Conservation (phyloP, 1,140 invertebrate genomes). For the Tyrophagus putrescentiae region DNA sequence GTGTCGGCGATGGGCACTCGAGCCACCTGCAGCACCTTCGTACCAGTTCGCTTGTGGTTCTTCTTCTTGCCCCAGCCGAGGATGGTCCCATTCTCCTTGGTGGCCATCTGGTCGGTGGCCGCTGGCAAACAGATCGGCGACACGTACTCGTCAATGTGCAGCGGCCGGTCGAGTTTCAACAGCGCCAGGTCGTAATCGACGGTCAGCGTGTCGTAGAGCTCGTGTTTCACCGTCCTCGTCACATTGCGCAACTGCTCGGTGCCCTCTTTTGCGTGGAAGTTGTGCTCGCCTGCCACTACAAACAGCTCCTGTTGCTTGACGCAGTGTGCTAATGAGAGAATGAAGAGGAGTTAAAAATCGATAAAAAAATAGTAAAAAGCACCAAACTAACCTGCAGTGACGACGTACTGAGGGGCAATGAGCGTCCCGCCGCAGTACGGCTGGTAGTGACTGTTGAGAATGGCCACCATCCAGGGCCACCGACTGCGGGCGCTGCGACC, state of each 20-base stretch:
- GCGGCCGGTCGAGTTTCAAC: slow-evolving; percentile 39
- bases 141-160: slow-evolving; percentile 34
- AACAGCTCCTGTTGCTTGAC: slow-evolving; percentile 56
- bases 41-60: slow-evolving; percentile 52
- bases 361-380: not conserved
- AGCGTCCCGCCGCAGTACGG: slow-evolving; percentile 79
- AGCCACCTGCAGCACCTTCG: slow-evolving; percentile 59
- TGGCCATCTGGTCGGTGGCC: slow-evolving; percentile 38
- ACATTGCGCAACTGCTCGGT: slow-evolving; percentile 57
- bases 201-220: slow-evolving; percentile 64
- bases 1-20: slow-evolving; percentile 41
- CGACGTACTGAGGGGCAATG: slow-evolving; percentile 64
- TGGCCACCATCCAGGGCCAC: slow-evolving; percentile 80
- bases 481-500: slow-evolving; percentile 56
- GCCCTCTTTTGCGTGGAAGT: slow-evolving; percentile 49
- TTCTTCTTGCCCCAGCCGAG: slow-evolving; percentile 33
- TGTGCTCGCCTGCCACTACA: slow-evolving; percentile 67
- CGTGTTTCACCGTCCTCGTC: slow-evolving; percentile 56
- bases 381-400: slow-evolving; percentile 47
- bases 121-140: slow-evolving; percentile 49
- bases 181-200: slow-evolving; percentile 84
- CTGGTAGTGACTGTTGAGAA: slow-evolving; percentile 63
- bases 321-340: slow-evolving; percentile 51
- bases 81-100: slow-evolving; percentile 44
- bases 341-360: slow-evolving; percentile 13